These are phyloP conservation scores for Sipha maydis DNA, from an alignment of 2,888 invertebrate species.

Conservation along the genomic window DNA sequence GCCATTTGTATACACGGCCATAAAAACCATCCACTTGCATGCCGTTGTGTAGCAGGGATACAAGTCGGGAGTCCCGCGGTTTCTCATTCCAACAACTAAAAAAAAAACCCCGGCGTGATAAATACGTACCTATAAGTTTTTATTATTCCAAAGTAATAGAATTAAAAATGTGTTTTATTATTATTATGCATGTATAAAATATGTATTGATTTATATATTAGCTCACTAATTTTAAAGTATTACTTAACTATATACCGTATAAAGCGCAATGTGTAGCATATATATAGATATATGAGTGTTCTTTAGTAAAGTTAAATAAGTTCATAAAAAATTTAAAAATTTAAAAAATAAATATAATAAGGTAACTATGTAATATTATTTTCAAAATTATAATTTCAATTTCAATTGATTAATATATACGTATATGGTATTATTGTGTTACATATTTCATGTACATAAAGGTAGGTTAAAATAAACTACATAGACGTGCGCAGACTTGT, in stretches of 20 bases:
- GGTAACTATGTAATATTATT: too few species aligned
- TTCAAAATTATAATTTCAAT: too few species aligned
- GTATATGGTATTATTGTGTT: too few species aligned
- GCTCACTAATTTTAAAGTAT: neutral
- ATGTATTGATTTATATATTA: neutral
- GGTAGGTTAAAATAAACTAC: too few species aligned
- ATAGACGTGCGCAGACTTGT: too few species aligned
- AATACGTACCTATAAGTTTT: neutral
- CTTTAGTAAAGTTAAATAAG: too few species aligned
- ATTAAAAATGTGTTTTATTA: neutral
- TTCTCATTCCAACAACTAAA: neutral
- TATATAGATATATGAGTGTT: too few species aligned
- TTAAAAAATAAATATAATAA: too few species aligned
- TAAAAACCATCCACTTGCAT: conserved; percentile 33
- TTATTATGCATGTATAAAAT: neutral
- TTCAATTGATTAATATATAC: too few species aligned
- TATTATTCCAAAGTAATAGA: neutral
- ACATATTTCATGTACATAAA: too few species aligned
- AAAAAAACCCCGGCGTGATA: neutral
- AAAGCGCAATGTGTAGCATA: too few species aligned
- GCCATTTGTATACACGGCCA: conserved; percentile 42
- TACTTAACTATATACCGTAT: neutral
- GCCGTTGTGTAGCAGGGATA: neutral
- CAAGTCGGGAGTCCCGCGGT: neutral
- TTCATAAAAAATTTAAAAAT: too few species aligned